These are phyloP conservation scores for Bembecia ichneumoniformis DNA, from an alignment of 2,888 invertebrate species.

Conservation along the genomic window DNA sequence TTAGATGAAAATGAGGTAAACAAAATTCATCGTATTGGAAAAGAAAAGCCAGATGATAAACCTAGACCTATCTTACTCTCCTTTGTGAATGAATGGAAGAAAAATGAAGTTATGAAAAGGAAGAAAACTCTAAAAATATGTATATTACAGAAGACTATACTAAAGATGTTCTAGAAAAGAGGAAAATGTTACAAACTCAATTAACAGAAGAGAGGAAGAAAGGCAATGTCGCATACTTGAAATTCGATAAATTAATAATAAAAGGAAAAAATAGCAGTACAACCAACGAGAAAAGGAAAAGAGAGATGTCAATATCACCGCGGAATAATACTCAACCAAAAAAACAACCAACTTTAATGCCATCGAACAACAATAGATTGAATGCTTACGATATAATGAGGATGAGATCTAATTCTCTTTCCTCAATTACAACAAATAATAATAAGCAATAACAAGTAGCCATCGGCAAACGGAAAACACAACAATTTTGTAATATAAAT, in stretches of 20 bases:
- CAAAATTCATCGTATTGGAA: neutral
- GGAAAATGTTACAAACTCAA: slow-evolving; percentile 6
- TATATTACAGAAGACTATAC: slow-evolving; percentile 7
- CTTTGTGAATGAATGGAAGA: slow-evolving; percentile 6
- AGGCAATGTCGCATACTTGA: slow-evolving; percentile 5
- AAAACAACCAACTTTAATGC: neutral
- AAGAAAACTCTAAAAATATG: slow-evolving; percentile 1
- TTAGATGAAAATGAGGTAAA: neutral
- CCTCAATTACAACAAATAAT: neutral
- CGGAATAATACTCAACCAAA: neutral
- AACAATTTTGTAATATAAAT: neutral
- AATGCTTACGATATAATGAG: slow-evolving; percentile 1
- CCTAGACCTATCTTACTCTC: slow-evolving; percentile 1
- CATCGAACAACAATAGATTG: neutral
- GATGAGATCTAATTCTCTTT: slow-evolving; percentile 1
- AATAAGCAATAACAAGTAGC: slow-evolving; percentile 2
- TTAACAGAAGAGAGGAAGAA: slow-evolving; percentile 7
- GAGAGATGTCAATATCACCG: neutral
- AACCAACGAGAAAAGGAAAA: slow-evolving; percentile 2
- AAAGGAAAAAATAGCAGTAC: slow-evolving; percentile 1
- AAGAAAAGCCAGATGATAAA: neutral
- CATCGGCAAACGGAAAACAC: slow-evolving; percentile 3
- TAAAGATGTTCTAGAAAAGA: slow-evolving; percentile 8
- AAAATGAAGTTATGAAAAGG: slow-evolving; percentile 3
- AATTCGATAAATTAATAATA: slow-evolving; percentile 9